These are phyloP conservation scores for Allacma fusca DNA, from an alignment of 2,888 invertebrate genomes.

Conservation along the genomic window DNA sequence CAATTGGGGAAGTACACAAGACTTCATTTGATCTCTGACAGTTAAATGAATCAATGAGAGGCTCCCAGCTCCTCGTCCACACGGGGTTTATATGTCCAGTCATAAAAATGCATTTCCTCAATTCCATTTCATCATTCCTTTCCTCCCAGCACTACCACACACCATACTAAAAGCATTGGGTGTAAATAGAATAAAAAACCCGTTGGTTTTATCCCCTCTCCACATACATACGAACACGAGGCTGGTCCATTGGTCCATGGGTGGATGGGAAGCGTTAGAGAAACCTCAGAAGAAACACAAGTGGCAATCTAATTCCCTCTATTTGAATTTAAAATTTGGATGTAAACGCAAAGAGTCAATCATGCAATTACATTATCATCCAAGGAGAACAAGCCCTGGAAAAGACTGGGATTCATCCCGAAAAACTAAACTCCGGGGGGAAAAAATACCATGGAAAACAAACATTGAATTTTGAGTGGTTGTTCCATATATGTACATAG, in stretches of 20 bases:
- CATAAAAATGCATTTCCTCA: constrained; percentile 62
- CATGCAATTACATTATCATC: constrained; percentile 13
- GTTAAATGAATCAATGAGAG: constrained; percentile 28
- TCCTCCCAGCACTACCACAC: not conserved
- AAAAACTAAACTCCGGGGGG: not conserved
- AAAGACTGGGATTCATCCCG: not conserved
- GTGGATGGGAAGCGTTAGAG: too few relatives aligned
- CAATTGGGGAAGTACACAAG: constrained; percentile 35
- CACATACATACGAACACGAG: not conserved
- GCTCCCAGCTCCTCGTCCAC: not conserved
- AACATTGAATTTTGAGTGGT: not conserved
- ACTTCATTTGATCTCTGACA: constrained; percentile 35
- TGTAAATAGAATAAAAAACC: constrained; percentile 9
- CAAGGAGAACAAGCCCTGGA: not conserved
- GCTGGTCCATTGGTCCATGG: too few relatives aligned
- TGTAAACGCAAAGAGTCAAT: constrained; percentile 1
- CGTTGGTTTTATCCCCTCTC: not conserved
- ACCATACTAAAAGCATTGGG: constrained; percentile 25
- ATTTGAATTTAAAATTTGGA: constrained; percentile 12
- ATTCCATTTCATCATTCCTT: constrained; percentile 59
- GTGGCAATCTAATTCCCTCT: not conserved
- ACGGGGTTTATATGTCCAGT: constrained; percentile 34
- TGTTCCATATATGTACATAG: not conserved
- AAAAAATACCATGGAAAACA: not conserved
- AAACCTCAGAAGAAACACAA: not conserved